Evolutionary conservation across 2,888 invertebrate species (phyloP).

Genomic region (Andricus curvator): DNA sequence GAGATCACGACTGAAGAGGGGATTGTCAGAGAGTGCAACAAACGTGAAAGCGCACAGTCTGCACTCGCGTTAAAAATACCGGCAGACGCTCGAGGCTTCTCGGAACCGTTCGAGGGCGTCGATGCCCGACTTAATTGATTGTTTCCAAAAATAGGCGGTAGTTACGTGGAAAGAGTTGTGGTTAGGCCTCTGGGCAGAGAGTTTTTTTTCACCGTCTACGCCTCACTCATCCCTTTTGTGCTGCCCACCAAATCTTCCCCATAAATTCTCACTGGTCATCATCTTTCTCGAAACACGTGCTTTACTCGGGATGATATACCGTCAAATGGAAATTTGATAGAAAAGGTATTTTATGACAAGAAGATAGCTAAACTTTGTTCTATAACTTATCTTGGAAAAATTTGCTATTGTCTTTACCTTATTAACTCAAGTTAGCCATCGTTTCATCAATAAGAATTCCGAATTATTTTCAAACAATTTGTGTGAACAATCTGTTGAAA

Average conservation of each 20-base stretch:
- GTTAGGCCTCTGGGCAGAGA: slow-evolving; percentile 35
- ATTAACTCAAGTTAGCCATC: not conserved
- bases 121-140: slow-evolving; percentile 45
- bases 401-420: not conserved
- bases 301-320: not conserved
- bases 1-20: slow-evolving; percentile 2
- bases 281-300: slow-evolving; percentile 5
- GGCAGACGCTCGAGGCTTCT: slow-evolving; percentile 35
- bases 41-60: slow-evolving; percentile 38
- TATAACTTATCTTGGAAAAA: not conserved
- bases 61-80: slow-evolving; percentile 36
- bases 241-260: not conserved
- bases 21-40: slow-evolving; percentile 34
- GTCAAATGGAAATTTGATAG: not conserved
- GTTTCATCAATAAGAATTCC: not conserved
- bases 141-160: slow-evolving; percentile 47
- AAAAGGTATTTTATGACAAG: too few species aligned
- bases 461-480: not conserved
- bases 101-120: slow-evolving; percentile 39
- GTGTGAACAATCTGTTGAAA: not conserved
- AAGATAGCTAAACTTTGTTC: not conserved
- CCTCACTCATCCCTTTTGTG: slow-evolving; percentile 19
- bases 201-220: slow-evolving; percentile 21
- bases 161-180: slow-evolving; percentile 43
- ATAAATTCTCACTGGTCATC: not conserved